Evolutionary conservation across 2,888 invertebrate genomes (phyloP).

Genomic region (Rhyacophila evoluta): DNA sequence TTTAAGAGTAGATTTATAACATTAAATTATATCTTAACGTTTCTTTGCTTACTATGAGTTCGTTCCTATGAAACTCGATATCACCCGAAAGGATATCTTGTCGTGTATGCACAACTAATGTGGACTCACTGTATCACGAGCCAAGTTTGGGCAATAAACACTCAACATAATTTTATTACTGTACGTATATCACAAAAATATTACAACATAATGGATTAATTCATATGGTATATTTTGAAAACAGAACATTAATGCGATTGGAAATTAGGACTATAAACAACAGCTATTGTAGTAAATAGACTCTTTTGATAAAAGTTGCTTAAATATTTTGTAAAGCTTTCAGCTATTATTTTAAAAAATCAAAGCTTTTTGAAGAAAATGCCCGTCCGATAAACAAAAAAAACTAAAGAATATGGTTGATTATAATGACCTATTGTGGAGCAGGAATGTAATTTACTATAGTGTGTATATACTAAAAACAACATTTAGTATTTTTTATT

Average conservation of each 20-base stretch:
- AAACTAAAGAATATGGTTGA: too few species aligned
- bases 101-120: neutral
- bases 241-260: neutral
- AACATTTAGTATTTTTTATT: too few species aligned
- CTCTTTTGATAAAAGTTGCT: neutral
- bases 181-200: constrained; percentile 14
- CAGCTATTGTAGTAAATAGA: neutral
- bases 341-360: too few species aligned
- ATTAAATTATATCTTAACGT: too few species aligned
- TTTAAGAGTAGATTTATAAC: too few species aligned
- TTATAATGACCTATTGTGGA: too few species aligned
- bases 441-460: too few species aligned
- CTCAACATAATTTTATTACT: constrained; percentile 25
- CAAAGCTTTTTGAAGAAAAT: too few species aligned
- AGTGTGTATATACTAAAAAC: too few species aligned
- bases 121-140: constrained; percentile 31
- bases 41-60: too few species aligned
- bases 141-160: constrained; percentile 33
- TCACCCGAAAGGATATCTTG: neutral
- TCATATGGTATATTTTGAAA: neutral
- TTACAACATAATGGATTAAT: constrained; percentile 6
- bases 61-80: too few species aligned
- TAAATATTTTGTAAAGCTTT: neutral
- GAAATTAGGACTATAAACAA: neutral
- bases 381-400: too few species aligned